Evolutionary conservation across 2,888 invertebrate species (phyloP).

Genomic region (Stegophylla sp.): DNA sequence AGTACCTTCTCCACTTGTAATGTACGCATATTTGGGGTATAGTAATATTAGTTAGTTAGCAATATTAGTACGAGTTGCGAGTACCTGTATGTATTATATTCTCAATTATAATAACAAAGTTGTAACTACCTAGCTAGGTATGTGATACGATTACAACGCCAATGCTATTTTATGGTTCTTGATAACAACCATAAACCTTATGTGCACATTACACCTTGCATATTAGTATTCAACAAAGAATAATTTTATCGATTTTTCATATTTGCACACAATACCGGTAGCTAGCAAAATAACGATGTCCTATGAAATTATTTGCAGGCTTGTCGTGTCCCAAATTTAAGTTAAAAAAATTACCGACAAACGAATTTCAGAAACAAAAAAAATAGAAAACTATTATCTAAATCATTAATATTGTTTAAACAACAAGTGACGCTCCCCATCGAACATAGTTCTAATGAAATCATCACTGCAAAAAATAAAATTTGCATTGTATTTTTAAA

Average conservation of each 20-base stretch:
- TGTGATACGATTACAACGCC: neutral
- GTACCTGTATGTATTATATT: neutral
- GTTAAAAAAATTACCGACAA: neutral
- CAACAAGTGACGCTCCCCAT: neutral
- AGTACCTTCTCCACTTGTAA: too few relatives aligned
- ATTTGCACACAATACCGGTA: conserved; percentile 33
- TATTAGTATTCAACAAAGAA: conserved; percentile 32
- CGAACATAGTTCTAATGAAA: neutral
- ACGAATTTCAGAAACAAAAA: neutral
- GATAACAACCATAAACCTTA: conserved; percentile 2
- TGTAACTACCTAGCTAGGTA: neutral
- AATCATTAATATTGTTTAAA: neutral
- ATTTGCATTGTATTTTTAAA: neutral
- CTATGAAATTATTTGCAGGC: neutral
- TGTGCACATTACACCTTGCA: neutral
- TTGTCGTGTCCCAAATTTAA: neutral
- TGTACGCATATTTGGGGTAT: too few relatives aligned
- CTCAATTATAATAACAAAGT: conserved; percentile 1
- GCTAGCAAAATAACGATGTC: neutral
- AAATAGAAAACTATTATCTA: neutral
- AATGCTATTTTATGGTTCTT: conserved; percentile 24
- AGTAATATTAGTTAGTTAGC: too few relatives aligned
- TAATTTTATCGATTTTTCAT: conserved; percentile 12
- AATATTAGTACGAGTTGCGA: too few relatives aligned
- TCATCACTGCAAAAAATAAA: conserved; percentile 2